A percentile compares a stretch with the other conserved stretches of the same genome.
These are phyloP conservation scores for Plagiodera versicolora DNA, from an alignment of 2,888 invertebrate genomes.

Conservation along the genomic window DNA sequence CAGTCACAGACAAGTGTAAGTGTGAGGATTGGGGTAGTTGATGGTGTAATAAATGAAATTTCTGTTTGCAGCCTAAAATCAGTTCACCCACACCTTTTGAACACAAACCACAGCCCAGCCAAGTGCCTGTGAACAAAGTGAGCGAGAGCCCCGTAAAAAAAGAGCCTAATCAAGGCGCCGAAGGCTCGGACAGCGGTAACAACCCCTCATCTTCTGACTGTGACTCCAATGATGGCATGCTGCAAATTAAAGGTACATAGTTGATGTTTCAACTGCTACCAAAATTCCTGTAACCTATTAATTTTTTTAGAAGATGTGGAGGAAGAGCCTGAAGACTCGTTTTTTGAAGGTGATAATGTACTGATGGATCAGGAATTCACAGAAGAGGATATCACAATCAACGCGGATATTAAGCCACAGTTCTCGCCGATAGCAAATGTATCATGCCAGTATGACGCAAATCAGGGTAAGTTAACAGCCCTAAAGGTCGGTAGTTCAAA, in stretches of 20 bases:
- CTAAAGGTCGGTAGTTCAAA: not conserved
- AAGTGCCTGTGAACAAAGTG: conserved; percentile 49
- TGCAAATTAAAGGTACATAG: conserved; percentile 42
- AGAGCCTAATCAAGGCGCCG: conserved; percentile 43
- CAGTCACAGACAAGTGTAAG: conserved; percentile 6
- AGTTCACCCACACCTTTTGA: conserved; percentile 36
- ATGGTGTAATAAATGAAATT: too few relatives aligned
- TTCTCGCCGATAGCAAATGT: conserved; percentile 64
- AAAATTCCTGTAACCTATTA: not conserved
- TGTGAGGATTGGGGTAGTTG: too few relatives aligned
- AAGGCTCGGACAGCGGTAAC: conserved; percentile 42
- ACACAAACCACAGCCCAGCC: conserved; percentile 50
- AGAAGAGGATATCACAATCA: conserved; percentile 49
- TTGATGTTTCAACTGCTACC: too few relatives aligned
- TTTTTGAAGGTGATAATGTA: conserved; percentile 51
- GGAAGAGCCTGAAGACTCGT: conserved; percentile 50
- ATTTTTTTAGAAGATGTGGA: conserved; percentile 40
- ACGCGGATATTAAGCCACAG: conserved; percentile 43
- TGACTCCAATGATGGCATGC: conserved; percentile 51
- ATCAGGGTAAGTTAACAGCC: conserved; percentile 41
- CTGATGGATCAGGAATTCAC: conserved; percentile 53
- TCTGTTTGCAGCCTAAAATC: conserved; percentile 25
- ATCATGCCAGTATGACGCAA: conserved; percentile 64
- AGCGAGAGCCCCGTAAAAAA: conserved; percentile 42
- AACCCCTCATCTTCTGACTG: conserved; percentile 52